phyloP scores from a whole-genome alignment of 2,888 invertebrate species.

The Caenorhabditis imperialis region DNA sequence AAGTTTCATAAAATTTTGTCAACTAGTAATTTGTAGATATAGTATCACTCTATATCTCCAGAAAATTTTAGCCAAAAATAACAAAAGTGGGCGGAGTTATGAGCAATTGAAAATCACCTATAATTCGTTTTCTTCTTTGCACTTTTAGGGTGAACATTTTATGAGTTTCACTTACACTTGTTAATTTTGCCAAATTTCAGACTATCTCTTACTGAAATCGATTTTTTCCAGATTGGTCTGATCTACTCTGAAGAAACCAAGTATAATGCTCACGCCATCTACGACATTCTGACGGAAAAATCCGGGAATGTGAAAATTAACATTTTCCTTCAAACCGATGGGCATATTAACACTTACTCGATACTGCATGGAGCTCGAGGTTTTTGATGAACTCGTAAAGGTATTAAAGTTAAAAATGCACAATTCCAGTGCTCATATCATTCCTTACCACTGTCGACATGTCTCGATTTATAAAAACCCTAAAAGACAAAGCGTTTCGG shows the following conservation, averaged over 20 bases:
- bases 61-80: no score
- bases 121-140: no score
- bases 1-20: no score
- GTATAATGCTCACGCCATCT: constrained; percentile 48
- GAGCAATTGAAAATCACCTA: no score
- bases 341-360: constrained; percentile 29
- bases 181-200: not conserved
- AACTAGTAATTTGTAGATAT: no score
- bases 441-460: constrained; percentile 38
- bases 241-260: constrained; percentile 52
- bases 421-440: constrained; percentile 36
- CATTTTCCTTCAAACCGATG: constrained; percentile 46
- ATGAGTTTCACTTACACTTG: no score
- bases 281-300: constrained; percentile 26
- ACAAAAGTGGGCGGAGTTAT: no score
- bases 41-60: no score
- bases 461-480: constrained; percentile 32
- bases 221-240: constrained; percentile 42
- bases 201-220: not conserved
- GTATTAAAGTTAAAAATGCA: no score
- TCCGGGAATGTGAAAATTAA: constrained; percentile 28
- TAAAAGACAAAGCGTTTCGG: constrained; percentile 40
- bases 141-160: no score
- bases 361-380: constrained; percentile 45
- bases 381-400: no score